These are phyloP conservation scores for Ictalurus punctatus DNA, from an alignment of 2,113 vertebrate genomes.

Conservation along the genomic window DNA sequence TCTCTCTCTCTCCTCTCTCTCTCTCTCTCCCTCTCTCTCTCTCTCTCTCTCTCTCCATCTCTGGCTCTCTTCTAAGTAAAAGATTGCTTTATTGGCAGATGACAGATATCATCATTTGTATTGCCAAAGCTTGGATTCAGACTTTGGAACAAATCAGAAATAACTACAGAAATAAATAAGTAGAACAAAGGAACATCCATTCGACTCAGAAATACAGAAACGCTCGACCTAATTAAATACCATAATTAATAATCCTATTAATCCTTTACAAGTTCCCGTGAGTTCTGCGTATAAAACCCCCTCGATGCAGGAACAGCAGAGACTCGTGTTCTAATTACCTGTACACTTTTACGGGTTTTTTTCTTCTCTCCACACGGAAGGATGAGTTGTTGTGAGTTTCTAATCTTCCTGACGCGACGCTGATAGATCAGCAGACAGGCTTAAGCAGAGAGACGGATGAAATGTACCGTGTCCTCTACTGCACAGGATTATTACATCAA, in stretches of 20 bases:
- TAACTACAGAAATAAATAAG: too few species aligned
- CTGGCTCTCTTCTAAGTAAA: background rate
- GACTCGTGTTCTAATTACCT: slow-evolving; percentile 58
- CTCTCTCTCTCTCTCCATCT: background rate
- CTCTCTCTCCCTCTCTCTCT: background rate
- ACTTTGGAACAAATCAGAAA: too few species aligned
- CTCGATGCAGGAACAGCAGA: slow-evolving; percentile 41
- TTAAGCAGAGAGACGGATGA: slow-evolving; percentile 8
- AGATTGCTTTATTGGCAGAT: background rate
- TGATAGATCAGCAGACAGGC: slow-evolving; percentile 40
- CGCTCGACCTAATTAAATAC: too few species aligned
- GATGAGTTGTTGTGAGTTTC: slow-evolving; percentile 36
- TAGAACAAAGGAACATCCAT: too few species aligned
- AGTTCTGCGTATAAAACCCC: slow-evolving; percentile 12
- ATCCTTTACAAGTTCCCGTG: slow-evolving; percentile 51
- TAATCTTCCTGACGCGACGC: slow-evolving; percentile 27
- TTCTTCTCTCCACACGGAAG: slow-evolving; percentile 17
- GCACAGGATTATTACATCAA: slow-evolving; percentile 48
- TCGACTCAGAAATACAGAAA: too few species aligned
- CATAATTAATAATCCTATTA: slow-evolving; percentile 48
- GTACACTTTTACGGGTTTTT: slow-evolving; percentile 45
- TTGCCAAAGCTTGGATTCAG: too few species aligned
- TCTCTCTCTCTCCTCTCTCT: too few species aligned
- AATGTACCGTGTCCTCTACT: slow-evolving; percentile 31
- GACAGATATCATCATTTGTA: too few species aligned